phyloP scores from a whole-genome alignment of 2,888 invertebrate species.

The Odontocerum albicorne region DNA sequence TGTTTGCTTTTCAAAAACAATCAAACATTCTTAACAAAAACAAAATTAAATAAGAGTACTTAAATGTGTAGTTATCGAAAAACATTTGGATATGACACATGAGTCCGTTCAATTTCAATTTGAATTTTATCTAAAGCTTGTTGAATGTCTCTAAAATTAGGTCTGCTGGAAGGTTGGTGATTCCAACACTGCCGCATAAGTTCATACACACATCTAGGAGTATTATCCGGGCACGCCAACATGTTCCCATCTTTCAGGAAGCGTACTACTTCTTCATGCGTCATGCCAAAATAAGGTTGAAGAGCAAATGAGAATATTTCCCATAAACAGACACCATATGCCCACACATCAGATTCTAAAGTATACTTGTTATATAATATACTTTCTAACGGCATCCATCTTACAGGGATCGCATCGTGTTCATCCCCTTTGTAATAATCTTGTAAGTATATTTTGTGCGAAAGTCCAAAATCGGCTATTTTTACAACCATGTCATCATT shows the following conservation, averaged over 20 bases:
- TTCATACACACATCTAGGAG: constrained; percentile 83
- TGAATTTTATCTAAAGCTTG: constrained; percentile 75
- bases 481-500: constrained; percentile 93
- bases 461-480: constrained; percentile 96
- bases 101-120: constrained; percentile 48
- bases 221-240: constrained; percentile 87
- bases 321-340: constrained; percentile 95
- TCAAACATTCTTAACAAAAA: no score
- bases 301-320: constrained; percentile 95
- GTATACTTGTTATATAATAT: constrained; percentile 96
- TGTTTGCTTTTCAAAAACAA: no score
- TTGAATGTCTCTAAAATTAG: constrained; percentile 81
- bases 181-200: constrained; percentile 95
- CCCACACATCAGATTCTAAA: constrained; percentile 96
- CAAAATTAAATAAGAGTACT: no score
- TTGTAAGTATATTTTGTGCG: constrained; percentile 92
- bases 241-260: constrained; percentile 93
- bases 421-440: constrained; percentile 96
- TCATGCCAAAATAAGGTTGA: constrained; percentile 97
- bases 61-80: constrained; percentile 29
- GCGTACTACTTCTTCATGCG: constrained; percentile 94
- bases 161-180: constrained; percentile 80
- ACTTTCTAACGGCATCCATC: constrained; percentile 98
- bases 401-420: constrained; percentile 92
- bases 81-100: constrained; percentile 22